Evolutionary conservation across 2,797 vertebrate species (phyloP), one percentile per base, ranked within the genome.

Genomic region (Brotula barbata): DNA sequence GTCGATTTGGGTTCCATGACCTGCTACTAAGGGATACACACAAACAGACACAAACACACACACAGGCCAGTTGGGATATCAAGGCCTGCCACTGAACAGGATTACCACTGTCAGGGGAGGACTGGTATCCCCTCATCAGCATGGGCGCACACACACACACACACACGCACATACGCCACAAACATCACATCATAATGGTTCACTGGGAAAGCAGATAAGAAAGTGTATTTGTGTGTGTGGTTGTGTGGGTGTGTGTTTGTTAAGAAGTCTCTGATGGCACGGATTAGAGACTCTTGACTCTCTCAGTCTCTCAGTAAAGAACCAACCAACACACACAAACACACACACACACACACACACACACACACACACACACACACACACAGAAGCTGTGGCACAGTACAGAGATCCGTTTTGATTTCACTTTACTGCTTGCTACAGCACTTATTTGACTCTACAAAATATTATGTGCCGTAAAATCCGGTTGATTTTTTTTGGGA

Each of bases 251-350:
- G 8, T 58, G 42, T 55, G 68, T 84, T 66, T 70, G 64, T 62
- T 33, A 37, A 73, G 74, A 63, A 83, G 73, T 89, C 87, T 87
- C 85, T 74, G 80, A 86, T 86, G 87, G 74, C 71, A 76, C 65
- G 85, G 88, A 88, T 89, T 89, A 89, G 76, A 51, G 75, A 86
- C 83, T 88, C 80, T 86, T 85, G 81, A 82, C 80, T 86, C 77
- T 72, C 68, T 75, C 51, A 71, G 84, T 75, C 80, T 81, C 75
- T 74, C 58, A 78, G 75, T 22, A 40, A 85, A 81, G 77, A 84
- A 59, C 63, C 49, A 74, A 71, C 62, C 61, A 78, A 47, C 40
- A 43, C 50, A 43, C 59, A 46, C 46, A 39, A 33, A 39, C 51
- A 55, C 47, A 40, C 23, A 45, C 50, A 49, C 11, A 46, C 52